Conservation (phyloP, 2,797 vertebrate species). For the Adrianichthys oophorus region DNA sequence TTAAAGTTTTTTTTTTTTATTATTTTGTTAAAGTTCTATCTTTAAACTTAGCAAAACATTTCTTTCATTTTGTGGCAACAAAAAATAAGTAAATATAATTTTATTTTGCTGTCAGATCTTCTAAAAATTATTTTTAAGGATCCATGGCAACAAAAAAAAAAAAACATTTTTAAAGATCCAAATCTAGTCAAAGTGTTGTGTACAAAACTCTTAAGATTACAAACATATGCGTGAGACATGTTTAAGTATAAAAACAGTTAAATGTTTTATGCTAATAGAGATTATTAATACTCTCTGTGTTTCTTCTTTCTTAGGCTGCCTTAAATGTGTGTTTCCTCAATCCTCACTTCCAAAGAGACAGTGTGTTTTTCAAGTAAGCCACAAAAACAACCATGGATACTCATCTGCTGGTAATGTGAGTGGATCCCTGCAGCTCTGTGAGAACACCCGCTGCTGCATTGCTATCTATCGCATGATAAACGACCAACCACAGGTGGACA, state of each 20-base stretch:
- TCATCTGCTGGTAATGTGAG: conserved; percentile 52
- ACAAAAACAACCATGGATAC: conserved; percentile 5
- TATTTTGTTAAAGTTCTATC: neutral
- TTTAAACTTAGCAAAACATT: too few relatives aligned
- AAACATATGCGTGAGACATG: neutral
- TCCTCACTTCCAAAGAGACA: conserved; percentile 42
- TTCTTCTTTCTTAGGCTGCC: conserved; percentile 41
- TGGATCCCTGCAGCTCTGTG: conserved; percentile 64
- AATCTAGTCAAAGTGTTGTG: neutral
- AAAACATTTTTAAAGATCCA: too few relatives aligned
- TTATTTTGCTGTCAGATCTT: too few relatives aligned
- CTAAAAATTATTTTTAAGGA: too few relatives aligned
- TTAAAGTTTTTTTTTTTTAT: neutral
- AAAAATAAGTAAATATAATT: too few relatives aligned
- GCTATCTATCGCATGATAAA: conserved; percentile 47
- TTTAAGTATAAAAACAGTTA: too few relatives aligned
- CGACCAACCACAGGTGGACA: conserved; percentile 39
- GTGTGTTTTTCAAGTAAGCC: conserved; percentile 59
- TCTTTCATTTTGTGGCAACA: too few relatives aligned
- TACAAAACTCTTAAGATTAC: neutral
- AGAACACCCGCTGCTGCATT: conserved; percentile 61
- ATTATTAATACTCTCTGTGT: neutral
- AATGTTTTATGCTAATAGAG: too few relatives aligned
- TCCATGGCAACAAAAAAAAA: too few relatives aligned
- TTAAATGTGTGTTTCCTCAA: conserved; percentile 26